These are phyloP conservation scores for Pollicipes pollicipes DNA, from an alignment of 1,140 invertebrate species.

Conservation along the genomic window DNA sequence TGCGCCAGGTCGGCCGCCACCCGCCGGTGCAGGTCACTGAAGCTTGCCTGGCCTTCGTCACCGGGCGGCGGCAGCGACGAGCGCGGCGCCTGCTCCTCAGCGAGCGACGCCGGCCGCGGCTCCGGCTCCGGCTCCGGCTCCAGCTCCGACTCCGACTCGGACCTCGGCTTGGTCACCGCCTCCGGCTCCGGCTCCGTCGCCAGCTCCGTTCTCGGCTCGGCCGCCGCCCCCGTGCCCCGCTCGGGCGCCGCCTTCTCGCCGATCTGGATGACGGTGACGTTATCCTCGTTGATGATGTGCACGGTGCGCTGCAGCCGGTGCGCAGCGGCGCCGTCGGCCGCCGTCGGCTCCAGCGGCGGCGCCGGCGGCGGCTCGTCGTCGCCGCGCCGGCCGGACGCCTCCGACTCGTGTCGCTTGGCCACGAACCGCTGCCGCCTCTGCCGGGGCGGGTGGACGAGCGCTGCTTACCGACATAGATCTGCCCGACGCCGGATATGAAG, in stretches of 20 bases:
- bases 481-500: too few relatives aligned
- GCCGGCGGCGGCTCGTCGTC: not conserved
- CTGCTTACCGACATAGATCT: too few relatives aligned
- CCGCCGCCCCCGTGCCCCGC: not conserved
- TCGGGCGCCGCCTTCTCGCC: constrained; percentile 1
- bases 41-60: not conserved
- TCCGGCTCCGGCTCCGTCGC: not conserved
- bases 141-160: not conserved
- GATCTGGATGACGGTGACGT: constrained; percentile 8
- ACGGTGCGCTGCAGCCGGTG: not conserved
- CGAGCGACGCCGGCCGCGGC: too few relatives aligned
- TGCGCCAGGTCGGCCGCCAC: too few relatives aligned
- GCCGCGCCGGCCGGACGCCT: not conserved
- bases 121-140: not conserved
- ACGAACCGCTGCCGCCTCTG: not conserved
- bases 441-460: too few relatives aligned
- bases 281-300: constrained; percentile 6
- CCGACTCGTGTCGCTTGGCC: not conserved
- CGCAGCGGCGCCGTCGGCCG: too few relatives aligned
- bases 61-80: not conserved
- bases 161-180: not conserved
- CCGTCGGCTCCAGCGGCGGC: too few relatives aligned
- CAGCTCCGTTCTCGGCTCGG: too few relatives aligned
- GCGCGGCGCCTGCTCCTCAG: too few relatives aligned
- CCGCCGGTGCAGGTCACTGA: not conserved